Evolutionary conservation across 2,113 vertebrate genomes (phyloP), one percentile per base, ranked within the genome.

Genomic region (Machaerirhynchus nigripectus): DNA sequence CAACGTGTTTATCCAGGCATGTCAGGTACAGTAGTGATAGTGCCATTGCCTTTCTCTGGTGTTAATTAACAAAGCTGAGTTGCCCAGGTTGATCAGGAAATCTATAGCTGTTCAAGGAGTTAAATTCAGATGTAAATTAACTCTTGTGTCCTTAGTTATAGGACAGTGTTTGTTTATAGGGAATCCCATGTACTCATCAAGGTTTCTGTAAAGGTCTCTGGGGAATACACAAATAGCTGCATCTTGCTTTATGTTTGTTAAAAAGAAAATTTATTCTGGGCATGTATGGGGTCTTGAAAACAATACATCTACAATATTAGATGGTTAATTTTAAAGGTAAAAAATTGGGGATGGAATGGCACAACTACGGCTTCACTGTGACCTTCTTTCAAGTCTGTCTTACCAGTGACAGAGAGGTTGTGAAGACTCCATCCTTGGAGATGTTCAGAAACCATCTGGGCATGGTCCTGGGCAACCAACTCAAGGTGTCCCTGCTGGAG

Each of bases 1-100:
- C 5, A 21, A 5, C 0, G 0, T 49, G 14, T 60, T 89, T 70
- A 31, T 68, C 40, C 19, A 2, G 20, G 9, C 74, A 53, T 12
- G 9, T 59, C 50, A 78, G 16, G 13, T 37, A 27, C 15, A 52
- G 15, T 10, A 52, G 35, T 64, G n/a, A 44, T 33, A 37, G 12
- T 80, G 46, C 59, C 30, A 47, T 56, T 90, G 40, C 13, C 28
- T 59, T 96, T 57, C 39, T 77, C 50, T 92, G 28, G 31, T 57
- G 17, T 46, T 61, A 86, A 44, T 83, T 73, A 73, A 42, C 65
- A 75, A 85, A 83, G 33, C 14, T 52, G 19, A 68, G 18, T 75
- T 73, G 27, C 26, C 18, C 15, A 9, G 13, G 13, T 65, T 73
- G 18, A 60, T 76, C 8, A 74, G 31, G 47, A 80, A 76, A 93